Conservation (phyloP, 1,140 invertebrate genomes). For the Micrasema minimum region DNA sequence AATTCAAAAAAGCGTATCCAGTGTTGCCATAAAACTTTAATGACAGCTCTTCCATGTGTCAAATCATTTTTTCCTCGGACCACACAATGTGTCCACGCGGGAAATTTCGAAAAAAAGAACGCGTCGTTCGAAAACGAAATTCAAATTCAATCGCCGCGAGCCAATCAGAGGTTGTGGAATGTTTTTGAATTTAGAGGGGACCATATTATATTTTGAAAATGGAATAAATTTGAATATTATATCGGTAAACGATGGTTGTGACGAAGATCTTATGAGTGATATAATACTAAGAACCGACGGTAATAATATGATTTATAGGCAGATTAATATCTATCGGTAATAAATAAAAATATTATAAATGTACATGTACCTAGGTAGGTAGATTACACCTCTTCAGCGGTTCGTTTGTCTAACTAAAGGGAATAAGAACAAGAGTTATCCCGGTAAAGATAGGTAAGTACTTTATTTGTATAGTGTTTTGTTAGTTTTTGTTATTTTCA, state of each 20-base stretch:
- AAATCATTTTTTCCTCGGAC: slow-evolving; percentile 30
- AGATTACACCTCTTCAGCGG: no score
- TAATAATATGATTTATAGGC: no score
- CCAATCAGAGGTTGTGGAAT: neutral
- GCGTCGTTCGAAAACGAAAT: slow-evolving; percentile 21
- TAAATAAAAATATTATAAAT: no score
- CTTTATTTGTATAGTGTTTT: no score
- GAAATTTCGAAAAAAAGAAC: slow-evolving; percentile 19
- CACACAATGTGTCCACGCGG: slow-evolving; percentile 25
- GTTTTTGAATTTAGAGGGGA: slow-evolving; percentile 29
- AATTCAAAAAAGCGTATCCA: slow-evolving; percentile 35
- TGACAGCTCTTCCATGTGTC: slow-evolving; percentile 30
- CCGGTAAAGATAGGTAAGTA: no score
- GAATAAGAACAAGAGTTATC: no score
- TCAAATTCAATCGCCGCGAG: slow-evolving; percentile 28
- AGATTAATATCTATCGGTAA: no score
- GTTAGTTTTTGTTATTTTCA: no score
- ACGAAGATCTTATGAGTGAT: slow-evolving; percentile 12
- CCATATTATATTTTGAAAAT: slow-evolving; percentile 20
- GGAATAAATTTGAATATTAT: slow-evolving; percentile 40
- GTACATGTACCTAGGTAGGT: no score
- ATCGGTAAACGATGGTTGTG: slow-evolving; percentile 20
- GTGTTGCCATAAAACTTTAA: slow-evolving; percentile 38
- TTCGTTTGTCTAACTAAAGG: no score
- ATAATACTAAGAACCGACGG: no score